Conservation (phyloP, 2,888 invertebrate genomes). For the Acronicta aceris region DNA sequence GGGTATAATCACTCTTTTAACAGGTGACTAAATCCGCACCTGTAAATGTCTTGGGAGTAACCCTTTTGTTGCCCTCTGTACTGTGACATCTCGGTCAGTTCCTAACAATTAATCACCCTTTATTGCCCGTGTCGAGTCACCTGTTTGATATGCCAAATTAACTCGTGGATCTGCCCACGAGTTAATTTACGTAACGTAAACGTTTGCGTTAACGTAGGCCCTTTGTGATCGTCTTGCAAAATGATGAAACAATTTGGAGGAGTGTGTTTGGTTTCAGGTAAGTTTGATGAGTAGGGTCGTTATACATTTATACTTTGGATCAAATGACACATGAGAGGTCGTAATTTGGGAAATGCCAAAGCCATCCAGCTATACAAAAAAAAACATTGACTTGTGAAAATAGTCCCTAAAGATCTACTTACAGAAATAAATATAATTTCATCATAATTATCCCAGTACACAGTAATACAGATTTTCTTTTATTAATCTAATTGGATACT, state of each 20-base stretch:
- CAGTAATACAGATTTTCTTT: no score
- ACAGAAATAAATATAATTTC: no score
- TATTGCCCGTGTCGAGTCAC: background rate
- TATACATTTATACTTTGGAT: background rate
- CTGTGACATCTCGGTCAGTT: background rate
- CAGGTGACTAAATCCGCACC: no score
- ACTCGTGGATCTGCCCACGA: background rate
- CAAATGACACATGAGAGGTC: no score
- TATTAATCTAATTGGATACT: no score
- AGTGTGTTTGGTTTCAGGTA: background rate
- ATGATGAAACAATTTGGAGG: background rate
- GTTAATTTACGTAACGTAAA: slow-evolving; percentile 2
- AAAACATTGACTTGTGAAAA: no score
- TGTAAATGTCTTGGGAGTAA: no score
- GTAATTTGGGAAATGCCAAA: no score
- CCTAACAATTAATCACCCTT: background rate
- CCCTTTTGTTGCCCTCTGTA: background rate
- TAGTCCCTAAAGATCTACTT: no score
- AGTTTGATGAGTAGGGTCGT: background rate
- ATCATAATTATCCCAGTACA: no score
- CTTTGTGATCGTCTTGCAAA: background rate
- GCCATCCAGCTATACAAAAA: no score
- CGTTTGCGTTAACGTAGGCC: background rate
- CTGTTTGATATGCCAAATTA: slow-evolving; percentile 1
- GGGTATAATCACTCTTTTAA: no score